Percentiles rank a stretch among this genome's conserved stretches.
Conservation (phyloP, 1,140 invertebrate genomes). For the Sminthurinus signatus region DNA sequence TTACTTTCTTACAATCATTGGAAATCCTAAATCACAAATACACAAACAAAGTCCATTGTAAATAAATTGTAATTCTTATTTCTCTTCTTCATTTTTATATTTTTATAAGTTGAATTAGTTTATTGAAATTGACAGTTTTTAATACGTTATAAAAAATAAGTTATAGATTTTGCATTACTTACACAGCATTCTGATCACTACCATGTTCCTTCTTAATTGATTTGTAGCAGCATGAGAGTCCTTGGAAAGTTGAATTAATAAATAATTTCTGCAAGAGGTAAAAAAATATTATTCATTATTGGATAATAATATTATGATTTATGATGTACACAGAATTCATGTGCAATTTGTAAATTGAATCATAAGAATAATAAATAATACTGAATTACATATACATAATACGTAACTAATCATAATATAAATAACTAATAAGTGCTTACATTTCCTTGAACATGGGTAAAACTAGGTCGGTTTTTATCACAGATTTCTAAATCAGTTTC, state of each 20-base stretch:
- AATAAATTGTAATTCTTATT: not conserved
- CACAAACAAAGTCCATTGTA: too few relatives aligned
- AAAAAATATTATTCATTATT: not conserved
- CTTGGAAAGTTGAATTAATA: not conserved
- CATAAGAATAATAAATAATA: not conserved
- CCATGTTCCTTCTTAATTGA: not conserved
- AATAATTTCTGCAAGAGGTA: not conserved
- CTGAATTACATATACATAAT: not conserved
- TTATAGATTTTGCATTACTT: not conserved
- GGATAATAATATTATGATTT: too few relatives aligned
- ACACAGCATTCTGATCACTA: not conserved
- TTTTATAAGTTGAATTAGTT: not conserved
- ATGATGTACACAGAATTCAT: not conserved
- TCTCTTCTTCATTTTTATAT: not conserved
- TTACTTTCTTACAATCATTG: not conserved
- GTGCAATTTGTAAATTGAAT: not conserved
- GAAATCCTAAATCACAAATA: too few relatives aligned
- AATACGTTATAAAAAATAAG: not conserved
- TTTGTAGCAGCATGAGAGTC: not conserved
- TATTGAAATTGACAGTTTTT: not conserved
- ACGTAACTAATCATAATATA: too few relatives aligned
- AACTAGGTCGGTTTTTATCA: not conserved
- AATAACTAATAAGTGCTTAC: not conserved
- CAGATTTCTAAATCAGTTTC: not conserved
- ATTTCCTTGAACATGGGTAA: slow-evolving; percentile 8